Conservation (phyloP, 2,888 invertebrate genomes). For the Orthosia gracilis region DNA sequence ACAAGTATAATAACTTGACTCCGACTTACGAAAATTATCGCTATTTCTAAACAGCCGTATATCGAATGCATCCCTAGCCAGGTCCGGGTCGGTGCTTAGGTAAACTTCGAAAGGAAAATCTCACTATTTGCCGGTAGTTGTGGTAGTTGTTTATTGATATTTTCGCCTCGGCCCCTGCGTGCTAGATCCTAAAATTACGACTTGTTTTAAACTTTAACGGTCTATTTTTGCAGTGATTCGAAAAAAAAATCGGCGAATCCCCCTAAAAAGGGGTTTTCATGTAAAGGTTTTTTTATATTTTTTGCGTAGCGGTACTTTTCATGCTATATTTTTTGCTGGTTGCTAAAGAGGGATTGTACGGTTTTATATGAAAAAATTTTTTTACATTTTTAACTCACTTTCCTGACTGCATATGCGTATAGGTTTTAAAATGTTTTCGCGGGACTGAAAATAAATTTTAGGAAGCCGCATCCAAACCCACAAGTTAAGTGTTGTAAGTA, state of each 20-base stretch:
- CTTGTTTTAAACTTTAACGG: conserved; percentile 60
- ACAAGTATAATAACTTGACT: not conserved
- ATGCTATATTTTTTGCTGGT: not conserved
- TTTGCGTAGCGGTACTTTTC: not conserved
- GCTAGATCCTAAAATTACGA: conserved; percentile 54
- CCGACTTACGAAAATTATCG: conserved; percentile 47
- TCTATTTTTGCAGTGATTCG: conserved; percentile 54
- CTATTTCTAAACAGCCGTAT: conserved; percentile 63
- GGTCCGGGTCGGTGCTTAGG: conserved; percentile 73
- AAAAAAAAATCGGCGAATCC: conserved; percentile 35
- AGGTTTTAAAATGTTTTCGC: not conserved
- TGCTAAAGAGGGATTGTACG: no score
- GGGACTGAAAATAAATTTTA: not conserved
- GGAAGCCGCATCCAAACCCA: no score
- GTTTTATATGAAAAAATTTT: not conserved
- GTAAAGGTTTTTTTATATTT: conserved; percentile 6
- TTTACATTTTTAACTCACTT: not conserved
- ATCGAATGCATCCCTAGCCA: conserved; percentile 62
- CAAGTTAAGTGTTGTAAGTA: not conserved
- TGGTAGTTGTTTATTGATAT: conserved; percentile 80
- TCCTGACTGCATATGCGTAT: not conserved
- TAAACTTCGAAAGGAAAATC: conserved; percentile 76
- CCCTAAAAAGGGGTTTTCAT: conserved; percentile 29
- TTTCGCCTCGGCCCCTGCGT: conserved; percentile 66
- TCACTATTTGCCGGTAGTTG: conserved; percentile 76